Evolutionary conservation across 2,797 vertebrate genomes (phyloP), one percentile per base, ranked within the genome.

Genomic region (Paratrypauchen microcephalus): DNA sequence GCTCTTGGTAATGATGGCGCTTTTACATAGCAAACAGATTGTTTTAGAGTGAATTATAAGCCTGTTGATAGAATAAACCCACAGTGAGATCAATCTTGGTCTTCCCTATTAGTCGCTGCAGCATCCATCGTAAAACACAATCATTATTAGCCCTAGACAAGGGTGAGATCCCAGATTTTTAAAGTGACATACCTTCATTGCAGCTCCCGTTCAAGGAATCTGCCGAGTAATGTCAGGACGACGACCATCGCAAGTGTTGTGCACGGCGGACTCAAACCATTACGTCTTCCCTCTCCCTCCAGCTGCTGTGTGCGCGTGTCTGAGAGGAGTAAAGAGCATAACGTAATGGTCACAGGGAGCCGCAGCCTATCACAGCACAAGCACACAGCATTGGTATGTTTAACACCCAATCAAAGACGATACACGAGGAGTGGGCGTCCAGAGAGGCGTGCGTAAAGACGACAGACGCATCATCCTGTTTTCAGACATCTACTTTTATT

Each of bases 251-350:
- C 91, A 86, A 89, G 79, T 71, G 21, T 63, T 63, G 60, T 63
- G 87, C 90, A 87, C 75, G 67, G 71, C 39, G 81, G 85, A 88
- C 86, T 90, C 92, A 91, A 91, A 93, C 89, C 92, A 93, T 93
- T 90, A 94, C 92, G 93, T 94, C 91, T 92, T 92, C 91, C 82
- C 86, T 91, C 88, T 90, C 87, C 90, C 87, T 83, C 70, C 81
- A 78, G 80, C 88, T 83, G 86, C 26, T 65, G 23, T 48, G 23
- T 65, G 87, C 86, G 78, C 85, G 63, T 50, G 61, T 64, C 61
- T 64, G 39, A 64, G 86, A 80, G 84, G 86, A 89, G 87, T 79
- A 77, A 79, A 36, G 62, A 65, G 90, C 89, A 92, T 92, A 89
- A 93, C 92, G 91, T 93, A 89, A 94, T 91, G 83, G 84, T 70